phyloP scores from a whole-genome alignment of 2,797 vertebrate genomes.

The Pogoniulus pusillus region DNA sequence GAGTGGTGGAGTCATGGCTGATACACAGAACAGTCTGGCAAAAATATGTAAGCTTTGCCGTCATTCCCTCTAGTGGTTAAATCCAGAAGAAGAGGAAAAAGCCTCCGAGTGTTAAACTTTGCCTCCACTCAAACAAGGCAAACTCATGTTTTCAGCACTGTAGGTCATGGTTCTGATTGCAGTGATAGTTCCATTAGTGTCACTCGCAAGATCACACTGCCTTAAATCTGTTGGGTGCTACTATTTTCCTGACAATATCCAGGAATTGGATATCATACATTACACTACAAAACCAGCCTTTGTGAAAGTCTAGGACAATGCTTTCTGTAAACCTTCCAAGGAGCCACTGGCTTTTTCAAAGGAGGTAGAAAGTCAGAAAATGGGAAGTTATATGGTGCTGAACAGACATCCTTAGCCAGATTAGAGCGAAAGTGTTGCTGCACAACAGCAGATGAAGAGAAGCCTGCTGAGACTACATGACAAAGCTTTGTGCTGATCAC shows the following conservation, averaged over 20 bases:
- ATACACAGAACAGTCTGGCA: neutral
- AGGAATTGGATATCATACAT: neutral
- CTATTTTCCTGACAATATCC: neutral
- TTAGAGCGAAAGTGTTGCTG: neutral
- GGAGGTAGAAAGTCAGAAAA: neutral
- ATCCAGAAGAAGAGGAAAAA: neutral
- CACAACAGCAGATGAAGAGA: neutral
- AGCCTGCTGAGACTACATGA: neutral
- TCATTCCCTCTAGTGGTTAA: slow-evolving; percentile 45
- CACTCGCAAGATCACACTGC: neutral
- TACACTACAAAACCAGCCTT: neutral
- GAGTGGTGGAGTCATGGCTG: neutral
- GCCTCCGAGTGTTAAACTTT: neutral
- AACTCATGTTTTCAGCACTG: neutral
- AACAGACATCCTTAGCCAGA: neutral
- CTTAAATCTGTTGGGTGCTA: neutral
- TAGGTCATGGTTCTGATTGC: neutral
- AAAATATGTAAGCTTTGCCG: neutral
- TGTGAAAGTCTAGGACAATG: neutral
- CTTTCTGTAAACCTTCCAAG: neutral
- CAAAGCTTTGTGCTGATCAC: neutral
- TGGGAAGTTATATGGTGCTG: neutral
- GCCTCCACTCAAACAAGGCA: neutral
- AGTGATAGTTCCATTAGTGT: neutral
- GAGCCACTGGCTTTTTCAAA: neutral